phyloP scores from a whole-genome alignment of 2,797 vertebrate species.

The Rousettus madagascariensis region DNA sequence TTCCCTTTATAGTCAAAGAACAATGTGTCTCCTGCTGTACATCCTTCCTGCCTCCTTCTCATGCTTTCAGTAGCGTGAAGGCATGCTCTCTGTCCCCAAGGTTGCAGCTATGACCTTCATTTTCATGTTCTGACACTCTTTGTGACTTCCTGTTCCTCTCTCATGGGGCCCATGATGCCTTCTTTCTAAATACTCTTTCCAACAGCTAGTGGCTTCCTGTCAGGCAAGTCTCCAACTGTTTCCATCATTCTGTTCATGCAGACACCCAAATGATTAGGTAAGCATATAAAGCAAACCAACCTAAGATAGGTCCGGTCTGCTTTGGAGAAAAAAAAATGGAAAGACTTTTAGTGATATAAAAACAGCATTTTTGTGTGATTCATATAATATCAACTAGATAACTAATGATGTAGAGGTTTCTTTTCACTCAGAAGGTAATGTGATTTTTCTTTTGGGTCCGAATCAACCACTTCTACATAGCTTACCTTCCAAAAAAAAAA shows the following conservation, averaged over 20 bases:
- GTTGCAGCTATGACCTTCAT: neutral
- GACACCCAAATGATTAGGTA: constrained; percentile 30
- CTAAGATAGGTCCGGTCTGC: neutral
- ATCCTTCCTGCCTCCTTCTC: neutral
- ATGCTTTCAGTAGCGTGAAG: neutral
- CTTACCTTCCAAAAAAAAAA: constrained; percentile 70
- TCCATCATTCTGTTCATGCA: neutral
- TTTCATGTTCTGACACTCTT: neutral
- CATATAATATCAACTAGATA: constrained; percentile 70
- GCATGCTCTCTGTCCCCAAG: neutral
- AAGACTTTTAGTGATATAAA: constrained; percentile 61
- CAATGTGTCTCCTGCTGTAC: neutral
- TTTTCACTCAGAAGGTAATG: constrained; percentile 72
- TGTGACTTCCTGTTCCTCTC: constrained; percentile 53
- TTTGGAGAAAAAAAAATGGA: constrained; percentile 55
- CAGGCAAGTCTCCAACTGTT: neutral
- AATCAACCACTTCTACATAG: constrained; percentile 75
- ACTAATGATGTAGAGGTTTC: constrained; percentile 75
- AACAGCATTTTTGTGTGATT: constrained; percentile 72
- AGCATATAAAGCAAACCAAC: neutral
- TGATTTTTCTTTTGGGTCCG: constrained; percentile 70
- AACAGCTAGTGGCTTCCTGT: neutral
- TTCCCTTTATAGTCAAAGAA: neutral
- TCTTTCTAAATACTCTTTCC: neutral
- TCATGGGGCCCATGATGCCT: neutral